Conservation (phyloP, 2,797 vertebrate species). For the Triplophysa bombifrons region DNA sequence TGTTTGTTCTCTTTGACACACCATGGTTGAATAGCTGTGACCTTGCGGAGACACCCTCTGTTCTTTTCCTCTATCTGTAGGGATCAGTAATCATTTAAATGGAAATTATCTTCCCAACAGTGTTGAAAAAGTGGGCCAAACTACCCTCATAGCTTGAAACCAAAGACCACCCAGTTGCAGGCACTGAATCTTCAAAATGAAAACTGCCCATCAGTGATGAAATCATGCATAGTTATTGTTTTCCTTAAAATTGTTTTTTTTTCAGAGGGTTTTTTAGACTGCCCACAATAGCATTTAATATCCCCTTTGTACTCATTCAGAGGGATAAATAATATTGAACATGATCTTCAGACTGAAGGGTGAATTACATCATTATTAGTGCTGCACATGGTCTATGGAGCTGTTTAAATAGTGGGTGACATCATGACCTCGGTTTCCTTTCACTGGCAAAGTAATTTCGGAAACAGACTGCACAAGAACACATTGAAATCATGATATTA, state of each 20-base stretch:
- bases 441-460: constrained; percentile 48
- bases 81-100: constrained; percentile 65
- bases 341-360: constrained; percentile 33
- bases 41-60: constrained; percentile 56
- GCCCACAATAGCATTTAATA: constrained; percentile 60
- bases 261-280: constrained; percentile 56
- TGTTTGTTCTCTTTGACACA: constrained; percentile 59
- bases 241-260: constrained; percentile 43
- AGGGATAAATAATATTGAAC: constrained; percentile 47
- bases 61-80: constrained; percentile 40
- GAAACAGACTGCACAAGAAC: constrained; percentile 24
- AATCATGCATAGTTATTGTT: constrained; percentile 35
- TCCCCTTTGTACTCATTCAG: constrained; percentile 48
- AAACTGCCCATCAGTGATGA: constrained; percentile 6
- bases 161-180: constrained; percentile 35
- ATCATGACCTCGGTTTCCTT: constrained; percentile 52
- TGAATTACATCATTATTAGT: constrained; percentile 61
- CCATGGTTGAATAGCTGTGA: constrained; percentile 51
- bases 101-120: constrained; percentile 57
- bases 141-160: constrained; percentile 13
- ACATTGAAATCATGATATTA: constrained; percentile 45
- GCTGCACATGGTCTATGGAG: constrained; percentile 49
- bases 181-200: constrained; percentile 20
- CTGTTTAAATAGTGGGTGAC: constrained; percentile 58
- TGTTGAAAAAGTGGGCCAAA: constrained; percentile 48